A percentile compares a stretch with the other conserved stretches of the same genome.
Conservation (phyloP, 2,888 invertebrate genomes). For the Ptilodon capucinus region DNA sequence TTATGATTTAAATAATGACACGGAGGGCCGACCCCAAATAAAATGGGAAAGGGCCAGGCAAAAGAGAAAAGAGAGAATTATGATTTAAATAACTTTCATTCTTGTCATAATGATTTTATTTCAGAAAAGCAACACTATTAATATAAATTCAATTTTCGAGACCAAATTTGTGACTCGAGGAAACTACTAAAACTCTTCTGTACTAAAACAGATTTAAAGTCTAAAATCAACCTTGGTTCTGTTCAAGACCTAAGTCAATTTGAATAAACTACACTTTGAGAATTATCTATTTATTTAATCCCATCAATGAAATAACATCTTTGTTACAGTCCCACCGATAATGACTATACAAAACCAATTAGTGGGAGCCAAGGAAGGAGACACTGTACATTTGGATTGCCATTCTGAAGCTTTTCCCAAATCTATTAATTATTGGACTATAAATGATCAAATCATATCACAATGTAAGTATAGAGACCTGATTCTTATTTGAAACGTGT, state of each 20-base stretch:
- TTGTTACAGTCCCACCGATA: slow-evolving; percentile 88
- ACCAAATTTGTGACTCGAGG: no score
- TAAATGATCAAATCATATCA: slow-evolving; percentile 87
- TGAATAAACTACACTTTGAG: neutral
- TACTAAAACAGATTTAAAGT: neutral
- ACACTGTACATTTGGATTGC: slow-evolving; percentile 87
- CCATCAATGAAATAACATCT: slow-evolving; percentile 13
- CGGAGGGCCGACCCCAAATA: no score
- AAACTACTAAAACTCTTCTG: no score
- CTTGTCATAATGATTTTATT: no score
- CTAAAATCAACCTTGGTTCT: neutral
- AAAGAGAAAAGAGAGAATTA: no score
- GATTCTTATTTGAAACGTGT: no score
- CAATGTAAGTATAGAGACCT: slow-evolving; percentile 83
- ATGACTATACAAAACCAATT: slow-evolving; percentile 90
- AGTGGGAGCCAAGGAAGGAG: slow-evolving; percentile 87
- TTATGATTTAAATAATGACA: no score
- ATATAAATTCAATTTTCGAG: no score
- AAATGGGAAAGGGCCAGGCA: no score
- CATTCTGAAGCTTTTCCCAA: slow-evolving; percentile 89
- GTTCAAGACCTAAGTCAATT: neutral
- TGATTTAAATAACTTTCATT: no score
- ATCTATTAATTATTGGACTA: slow-evolving; percentile 91
- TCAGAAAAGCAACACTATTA: no score
- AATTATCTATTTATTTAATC: neutral